Evolutionary conservation across 92 coral and sea anemone species (phyloP).

Genomic region (Scolanthus callimorphus): DNA sequence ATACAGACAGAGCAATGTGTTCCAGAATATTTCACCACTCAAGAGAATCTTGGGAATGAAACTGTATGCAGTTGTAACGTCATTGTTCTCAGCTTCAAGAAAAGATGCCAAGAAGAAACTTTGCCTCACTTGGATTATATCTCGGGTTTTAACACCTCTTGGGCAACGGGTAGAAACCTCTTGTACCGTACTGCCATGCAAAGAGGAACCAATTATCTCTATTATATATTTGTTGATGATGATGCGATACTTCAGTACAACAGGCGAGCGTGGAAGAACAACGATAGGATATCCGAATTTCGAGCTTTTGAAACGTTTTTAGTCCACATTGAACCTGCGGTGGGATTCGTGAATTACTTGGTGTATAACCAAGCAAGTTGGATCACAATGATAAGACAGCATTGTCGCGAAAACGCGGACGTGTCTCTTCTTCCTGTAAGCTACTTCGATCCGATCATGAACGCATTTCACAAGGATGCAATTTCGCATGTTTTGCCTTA

Average conservation of each 20-base stretch:
- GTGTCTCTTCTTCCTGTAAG: conserved; percentile 17
- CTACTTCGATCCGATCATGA: conserved; percentile 40
- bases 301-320: conserved; percentile 24
- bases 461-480: conserved; percentile 49
- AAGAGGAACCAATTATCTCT: conserved; percentile 4
- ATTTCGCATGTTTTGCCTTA: conserved; percentile 37
- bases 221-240: conserved; percentile 26
- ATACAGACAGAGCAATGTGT: conserved; percentile 49
- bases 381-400: conserved; percentile 11
- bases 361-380: conserved; percentile 1
- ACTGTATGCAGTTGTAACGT: conserved; percentile 45
- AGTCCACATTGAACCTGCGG: conserved; percentile 46
- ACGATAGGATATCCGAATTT: conserved; percentile 9
- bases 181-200: background rate
- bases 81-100: conserved; percentile 43
- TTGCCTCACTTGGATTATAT: conserved; percentile 17
- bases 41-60: conserved; percentile 26
- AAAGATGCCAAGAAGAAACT: conserved; percentile 12
- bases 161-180: conserved; percentile 29
- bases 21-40: conserved; percentile 8
- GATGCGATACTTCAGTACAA: conserved; percentile 11
- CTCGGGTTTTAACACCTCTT: conserved; percentile 12
- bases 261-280: background rate
- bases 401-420: conserved; percentile 19
- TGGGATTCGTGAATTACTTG: conserved; percentile 26